These are phyloP conservation scores for Pseudococcus jackbeardsleyi DNA, from an alignment of 2,888 invertebrate genomes.

Conservation along the genomic window DNA sequence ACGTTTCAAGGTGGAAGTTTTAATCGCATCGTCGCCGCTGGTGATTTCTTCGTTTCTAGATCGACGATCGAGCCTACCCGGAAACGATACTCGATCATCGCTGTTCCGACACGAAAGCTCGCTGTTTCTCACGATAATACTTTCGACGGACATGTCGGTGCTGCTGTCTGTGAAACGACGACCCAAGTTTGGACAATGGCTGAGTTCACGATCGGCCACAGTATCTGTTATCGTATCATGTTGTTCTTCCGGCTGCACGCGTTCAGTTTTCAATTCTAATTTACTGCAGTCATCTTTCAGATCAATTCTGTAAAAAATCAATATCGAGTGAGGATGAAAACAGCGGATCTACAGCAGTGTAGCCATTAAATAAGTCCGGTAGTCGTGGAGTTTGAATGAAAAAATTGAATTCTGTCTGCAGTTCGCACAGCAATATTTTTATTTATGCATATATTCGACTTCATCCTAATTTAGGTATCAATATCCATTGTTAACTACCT, in stretches of 20 bases:
- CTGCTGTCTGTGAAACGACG: conserved; percentile 44
- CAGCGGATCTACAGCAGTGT: too few species aligned
- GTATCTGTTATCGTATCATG: background rate
- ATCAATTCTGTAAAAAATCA: background rate
- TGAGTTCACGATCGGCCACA: background rate
- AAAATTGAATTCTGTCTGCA: too few species aligned
- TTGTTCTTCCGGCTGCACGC: background rate
- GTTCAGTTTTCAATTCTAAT: background rate
- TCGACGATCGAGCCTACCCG: background rate
- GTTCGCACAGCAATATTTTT: too few species aligned
- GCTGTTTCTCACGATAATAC: conserved; percentile 26
- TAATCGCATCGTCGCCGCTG: background rate
- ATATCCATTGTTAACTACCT: background rate
- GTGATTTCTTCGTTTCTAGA: background rate
- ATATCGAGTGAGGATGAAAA: too few species aligned
- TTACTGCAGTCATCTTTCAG: background rate
- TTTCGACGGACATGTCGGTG: conserved; percentile 41
- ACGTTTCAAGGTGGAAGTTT: background rate
- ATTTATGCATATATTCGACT: too few species aligned
- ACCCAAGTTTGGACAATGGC: background rate
- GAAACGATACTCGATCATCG: background rate
- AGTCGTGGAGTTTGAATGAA: too few species aligned
- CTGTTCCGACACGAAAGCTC: background rate
- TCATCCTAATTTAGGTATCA: too few species aligned
- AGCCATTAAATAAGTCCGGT: too few species aligned